These are phyloP conservation scores for Noctuana brunneofusca DNA, from an alignment of 2,888 invertebrate genomes.

Conservation along the genomic window DNA sequence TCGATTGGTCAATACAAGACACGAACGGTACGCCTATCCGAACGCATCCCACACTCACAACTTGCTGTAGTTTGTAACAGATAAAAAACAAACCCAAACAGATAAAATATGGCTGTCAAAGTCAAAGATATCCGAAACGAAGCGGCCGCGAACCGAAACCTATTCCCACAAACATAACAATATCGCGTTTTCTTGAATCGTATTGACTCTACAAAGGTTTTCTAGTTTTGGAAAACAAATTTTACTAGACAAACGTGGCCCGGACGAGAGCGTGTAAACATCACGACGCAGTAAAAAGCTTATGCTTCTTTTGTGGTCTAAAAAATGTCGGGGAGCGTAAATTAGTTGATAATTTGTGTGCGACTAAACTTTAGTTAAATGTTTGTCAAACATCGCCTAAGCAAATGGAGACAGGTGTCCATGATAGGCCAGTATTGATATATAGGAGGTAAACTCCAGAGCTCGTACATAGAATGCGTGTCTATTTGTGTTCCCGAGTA, in stretches of 20 bases:
- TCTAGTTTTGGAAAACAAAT: slow-evolving; percentile 47
- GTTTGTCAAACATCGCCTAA: slow-evolving; percentile 76
- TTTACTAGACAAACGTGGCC: slow-evolving; percentile 35
- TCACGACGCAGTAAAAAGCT: slow-evolving; percentile 61
- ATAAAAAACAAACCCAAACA: slow-evolving; percentile 19
- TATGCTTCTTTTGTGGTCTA: slow-evolving; percentile 58
- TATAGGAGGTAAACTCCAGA: slow-evolving; percentile 49
- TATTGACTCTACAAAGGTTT: slow-evolving; percentile 49
- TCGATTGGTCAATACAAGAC: slow-evolving; percentile 68
- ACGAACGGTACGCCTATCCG: slow-evolving; percentile 51
- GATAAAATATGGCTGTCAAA: slow-evolving; percentile 22
- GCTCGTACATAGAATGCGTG: slow-evolving; percentile 53
- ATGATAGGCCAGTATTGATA: slow-evolving; percentile 70
- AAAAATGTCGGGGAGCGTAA: slow-evolving; percentile 72
- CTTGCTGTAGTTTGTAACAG: slow-evolving; percentile 22
- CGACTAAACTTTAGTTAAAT: slow-evolving; percentile 80
- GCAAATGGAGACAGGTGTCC: slow-evolving; percentile 80
- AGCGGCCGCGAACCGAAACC: slow-evolving; percentile 28
- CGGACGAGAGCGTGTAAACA: slow-evolving; percentile 51
- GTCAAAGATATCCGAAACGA: slow-evolving; percentile 19
- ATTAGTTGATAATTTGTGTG: slow-evolving; percentile 81
- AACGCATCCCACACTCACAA: slow-evolving; percentile 38
- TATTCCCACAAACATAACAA: slow-evolving; percentile 39
- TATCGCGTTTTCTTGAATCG: slow-evolving; percentile 40
- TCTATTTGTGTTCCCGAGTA: slow-evolving; percentile 59